Evolutionary conservation across 1,140 invertebrate genomes (phyloP).

Genomic region (Sminthurides bifidus): DNA sequence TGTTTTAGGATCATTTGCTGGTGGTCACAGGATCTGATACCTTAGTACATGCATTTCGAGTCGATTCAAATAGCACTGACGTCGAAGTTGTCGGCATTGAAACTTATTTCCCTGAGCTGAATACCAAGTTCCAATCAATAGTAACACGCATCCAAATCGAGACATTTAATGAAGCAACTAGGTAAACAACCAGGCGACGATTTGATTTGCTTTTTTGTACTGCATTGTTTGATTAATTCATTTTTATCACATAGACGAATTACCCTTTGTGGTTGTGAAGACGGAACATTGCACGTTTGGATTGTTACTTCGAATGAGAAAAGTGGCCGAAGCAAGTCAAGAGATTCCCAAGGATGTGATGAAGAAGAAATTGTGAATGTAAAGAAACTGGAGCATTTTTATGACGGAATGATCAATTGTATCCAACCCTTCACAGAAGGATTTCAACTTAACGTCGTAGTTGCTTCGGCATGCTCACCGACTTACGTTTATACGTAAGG

Average conservation of each 20-base stretch:
- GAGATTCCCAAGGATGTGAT: background rate
- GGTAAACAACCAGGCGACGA: slow-evolving; percentile 2
- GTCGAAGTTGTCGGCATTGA: slow-evolving; percentile 20
- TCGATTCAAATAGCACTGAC: slow-evolving; percentile 3
- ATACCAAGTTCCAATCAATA: slow-evolving; percentile 15
- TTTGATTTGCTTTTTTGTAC: background rate
- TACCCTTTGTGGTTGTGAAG: slow-evolving; percentile 26
- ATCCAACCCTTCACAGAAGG: slow-evolving; percentile 24
- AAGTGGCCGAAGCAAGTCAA: background rate
- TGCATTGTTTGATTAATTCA: background rate
- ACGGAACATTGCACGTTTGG: slow-evolving; percentile 21
- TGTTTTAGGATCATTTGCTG: slow-evolving; percentile 22
- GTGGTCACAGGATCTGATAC: slow-evolving; percentile 25
- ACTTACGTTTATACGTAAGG: slow-evolving; percentile 27
- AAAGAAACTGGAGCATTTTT: slow-evolving; percentile 13
- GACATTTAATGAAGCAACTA: slow-evolving; percentile 12
- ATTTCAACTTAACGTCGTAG: slow-evolving; percentile 20
- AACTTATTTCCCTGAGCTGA: slow-evolving; percentile 27
- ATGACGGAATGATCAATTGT: slow-evolving; percentile 22
- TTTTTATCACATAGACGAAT: slow-evolving; percentile 10
- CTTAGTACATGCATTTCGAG: slow-evolving; percentile 21
- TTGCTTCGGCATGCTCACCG: slow-evolving; percentile 22
- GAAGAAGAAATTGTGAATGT: background rate
- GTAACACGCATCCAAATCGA: slow-evolving; percentile 25
- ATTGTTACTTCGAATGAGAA: slow-evolving; percentile 9